Base-by-base conservation (phyloP, 1,140 invertebrate genomes). In the Pogonus chalceus region DNA sequence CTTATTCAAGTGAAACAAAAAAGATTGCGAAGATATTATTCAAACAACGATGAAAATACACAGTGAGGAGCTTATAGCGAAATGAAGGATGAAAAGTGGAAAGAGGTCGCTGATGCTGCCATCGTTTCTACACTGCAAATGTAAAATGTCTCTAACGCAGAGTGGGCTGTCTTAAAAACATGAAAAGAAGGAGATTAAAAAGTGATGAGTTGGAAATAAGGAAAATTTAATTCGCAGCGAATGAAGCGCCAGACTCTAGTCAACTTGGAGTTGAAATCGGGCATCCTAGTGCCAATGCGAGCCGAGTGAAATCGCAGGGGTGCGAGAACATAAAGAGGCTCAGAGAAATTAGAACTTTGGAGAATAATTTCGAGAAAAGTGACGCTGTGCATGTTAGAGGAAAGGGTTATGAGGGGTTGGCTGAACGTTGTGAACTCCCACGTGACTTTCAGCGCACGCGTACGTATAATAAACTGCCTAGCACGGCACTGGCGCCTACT, bases 161-260 rank as follows among this genome's bases (percentile, higher is more conserved):
- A 43, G 37, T 43, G 18, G 37, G 37, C 3, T 43, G 37, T 43
- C 37, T 43, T 9, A 43, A 43, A 43, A 43, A 43, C 37, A 43
- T 43, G 37, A 43, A 43, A 43, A 51, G 49, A 22, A 51, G 49
- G 23, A 51, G 49, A 51, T 51, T 51, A 51, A 51, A 51, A 51
- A 51, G 49, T 51, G 49, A 51, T 51, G 49, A 51, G 9, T 51
- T 51, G 49, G 26, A 51, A 51, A 51, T 51, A 51, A 51, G 49
- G 49, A 24, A 51, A 51, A 51, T 51, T 51, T 51, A 51, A 51
- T 51, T 51, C 49, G 49, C 49, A 20, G 49, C 23, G 49, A 51
- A 49, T 49, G 16, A 9, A n/a, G 47, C 10, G 14, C 14, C 43
- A 14, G 14, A 16, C 21, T 49, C 23, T 23, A 49, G 47, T 49